Conservation (phyloP, 2,113 vertebrate species). For the Pedetes capensis region DNA sequence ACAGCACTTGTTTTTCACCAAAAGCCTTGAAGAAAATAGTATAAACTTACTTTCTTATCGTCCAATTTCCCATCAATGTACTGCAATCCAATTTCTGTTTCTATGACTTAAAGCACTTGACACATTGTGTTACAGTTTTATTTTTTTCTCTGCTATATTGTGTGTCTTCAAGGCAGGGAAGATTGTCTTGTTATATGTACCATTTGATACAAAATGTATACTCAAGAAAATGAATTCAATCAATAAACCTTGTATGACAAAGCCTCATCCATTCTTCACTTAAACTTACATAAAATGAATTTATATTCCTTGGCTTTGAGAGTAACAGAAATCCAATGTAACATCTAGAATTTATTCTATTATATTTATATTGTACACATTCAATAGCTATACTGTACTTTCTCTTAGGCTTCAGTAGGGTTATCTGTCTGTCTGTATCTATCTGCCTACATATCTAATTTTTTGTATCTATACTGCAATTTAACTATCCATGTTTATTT, state of each 20-base stretch:
- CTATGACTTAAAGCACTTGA: background rate
- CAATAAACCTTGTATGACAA: background rate
- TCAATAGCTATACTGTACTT: background rate
- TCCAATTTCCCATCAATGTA: background rate
- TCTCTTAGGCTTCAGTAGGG: conserved; percentile 11
- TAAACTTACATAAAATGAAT: background rate
- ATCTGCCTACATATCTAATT: background rate
- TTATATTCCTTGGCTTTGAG: background rate
- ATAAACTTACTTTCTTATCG: background rate
- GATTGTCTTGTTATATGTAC: background rate
- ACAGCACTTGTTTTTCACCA: background rate
- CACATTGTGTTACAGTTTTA: background rate
- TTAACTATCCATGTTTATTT: background rate
- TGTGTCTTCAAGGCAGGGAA: background rate
- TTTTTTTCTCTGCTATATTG: background rate
- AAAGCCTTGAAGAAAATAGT: background rate
- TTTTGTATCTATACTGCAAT: background rate
- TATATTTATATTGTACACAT: background rate
- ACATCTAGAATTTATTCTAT: background rate
- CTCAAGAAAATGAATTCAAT: conserved; percentile 35
- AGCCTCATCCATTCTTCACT: background rate
- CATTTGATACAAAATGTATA: conserved; percentile 4
- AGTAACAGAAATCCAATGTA: background rate
- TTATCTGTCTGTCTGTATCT: background rate
- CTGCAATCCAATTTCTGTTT: background rate